A percentile compares a stretch with the other conserved stretches of the same genome.
phyloP scores from a whole-genome alignment of 2,888 invertebrate genomes.

The Hirudinaria manillensis region DNA sequence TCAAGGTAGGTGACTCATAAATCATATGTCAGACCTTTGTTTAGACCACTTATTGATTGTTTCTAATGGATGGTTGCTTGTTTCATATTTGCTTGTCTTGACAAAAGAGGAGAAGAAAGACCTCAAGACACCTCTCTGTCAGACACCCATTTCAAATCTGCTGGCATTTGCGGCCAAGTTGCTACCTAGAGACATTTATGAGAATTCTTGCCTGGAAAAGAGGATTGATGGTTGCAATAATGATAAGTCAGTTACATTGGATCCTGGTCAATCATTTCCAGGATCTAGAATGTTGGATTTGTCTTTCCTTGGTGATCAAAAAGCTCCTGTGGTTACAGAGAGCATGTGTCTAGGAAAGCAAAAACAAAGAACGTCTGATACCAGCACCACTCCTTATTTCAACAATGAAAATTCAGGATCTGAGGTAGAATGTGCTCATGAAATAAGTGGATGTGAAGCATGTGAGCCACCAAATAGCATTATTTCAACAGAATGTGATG shows the following conservation, averaged over 20 bases:
- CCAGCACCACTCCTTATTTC: no score
- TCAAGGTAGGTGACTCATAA: no score
- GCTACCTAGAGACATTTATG: constrained; percentile 36
- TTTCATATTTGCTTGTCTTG: constrained; percentile 35
- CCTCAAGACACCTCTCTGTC: constrained; percentile 44
- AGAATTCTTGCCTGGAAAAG: constrained; percentile 6
- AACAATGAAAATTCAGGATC: no score
- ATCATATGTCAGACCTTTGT: no score
- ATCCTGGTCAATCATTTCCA: neutral
- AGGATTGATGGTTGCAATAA: neutral
- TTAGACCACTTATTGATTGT: no score
- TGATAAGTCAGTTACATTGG: neutral
- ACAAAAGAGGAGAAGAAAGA: constrained; percentile 44
- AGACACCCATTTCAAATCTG: constrained; percentile 43
- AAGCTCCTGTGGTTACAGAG: no score
- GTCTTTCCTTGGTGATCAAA: neutral
- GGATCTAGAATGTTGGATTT: constrained; percentile 8
- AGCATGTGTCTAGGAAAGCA: no score
- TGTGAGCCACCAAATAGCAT: no score
- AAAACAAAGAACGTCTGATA: no score
- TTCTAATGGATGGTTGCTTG: neutral
- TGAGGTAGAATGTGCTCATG: no score
- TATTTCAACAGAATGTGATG: no score
- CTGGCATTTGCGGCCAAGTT: constrained; percentile 47
- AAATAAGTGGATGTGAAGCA: no score